Conservation (phyloP, 2,888 invertebrate species). For the Exephanes ischioxanthus region DNA sequence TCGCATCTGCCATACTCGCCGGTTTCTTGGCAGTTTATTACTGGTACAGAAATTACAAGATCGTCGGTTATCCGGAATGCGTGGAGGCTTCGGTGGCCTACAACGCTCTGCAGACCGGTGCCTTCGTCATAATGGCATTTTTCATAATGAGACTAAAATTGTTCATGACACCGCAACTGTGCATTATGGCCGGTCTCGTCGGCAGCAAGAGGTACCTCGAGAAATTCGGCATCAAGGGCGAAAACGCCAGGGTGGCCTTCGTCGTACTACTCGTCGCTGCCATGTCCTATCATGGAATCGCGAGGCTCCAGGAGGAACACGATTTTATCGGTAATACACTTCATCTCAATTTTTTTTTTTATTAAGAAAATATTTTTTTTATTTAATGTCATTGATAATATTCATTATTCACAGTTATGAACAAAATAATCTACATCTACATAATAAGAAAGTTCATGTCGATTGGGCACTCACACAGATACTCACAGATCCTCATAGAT, state of each 20-base stretch:
- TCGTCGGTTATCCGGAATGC: conserved; percentile 81
- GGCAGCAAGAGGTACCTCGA: conserved; percentile 87
- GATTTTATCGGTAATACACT: conserved; percentile 83
- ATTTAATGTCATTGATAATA: too few species aligned
- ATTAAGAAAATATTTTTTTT: neutral
- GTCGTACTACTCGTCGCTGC: conserved; percentile 85
- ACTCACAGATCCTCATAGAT: too few species aligned
- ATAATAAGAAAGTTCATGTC: too few species aligned
- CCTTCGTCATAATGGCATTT: conserved; percentile 91
- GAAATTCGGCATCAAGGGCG: conserved; percentile 82
- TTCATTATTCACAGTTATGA: too few species aligned
- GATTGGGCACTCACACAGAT: too few species aligned
- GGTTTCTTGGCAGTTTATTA: conserved; percentile 83
- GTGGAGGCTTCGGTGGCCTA: conserved; percentile 89
- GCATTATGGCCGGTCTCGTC: conserved; percentile 90
- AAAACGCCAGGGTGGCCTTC: conserved; percentile 83
- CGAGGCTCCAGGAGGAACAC: conserved; percentile 86
- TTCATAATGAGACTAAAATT: conserved; percentile 92
- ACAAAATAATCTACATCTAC: too few species aligned
- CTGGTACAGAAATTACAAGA: conserved; percentile 82
- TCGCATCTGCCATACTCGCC: conserved; percentile 87
- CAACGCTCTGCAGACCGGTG: conserved; percentile 89
- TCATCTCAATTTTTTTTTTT: neutral
- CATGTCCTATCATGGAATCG: conserved; percentile 86
- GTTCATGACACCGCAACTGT: conserved; percentile 92